phyloP scores from a whole-genome alignment of 35 echinoderm and acorn worm species.

The Ophioderma brevispina region DNA sequence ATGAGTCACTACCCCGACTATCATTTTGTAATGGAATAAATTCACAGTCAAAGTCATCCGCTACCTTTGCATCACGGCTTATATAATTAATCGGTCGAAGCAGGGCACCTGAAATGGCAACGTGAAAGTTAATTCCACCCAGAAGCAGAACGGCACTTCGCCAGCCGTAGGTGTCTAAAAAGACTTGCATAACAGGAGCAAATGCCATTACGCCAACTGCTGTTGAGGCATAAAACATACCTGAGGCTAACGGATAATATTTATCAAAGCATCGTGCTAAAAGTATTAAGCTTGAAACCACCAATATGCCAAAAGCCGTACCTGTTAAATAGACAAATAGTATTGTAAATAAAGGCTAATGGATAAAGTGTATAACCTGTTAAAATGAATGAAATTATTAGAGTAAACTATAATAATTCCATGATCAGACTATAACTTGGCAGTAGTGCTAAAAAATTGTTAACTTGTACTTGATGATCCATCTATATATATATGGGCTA shows the following conservation, averaged over 20 bases:
- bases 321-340: too few relatives aligned
- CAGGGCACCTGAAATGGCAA: neutral
- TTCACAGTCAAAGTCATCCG: neutral
- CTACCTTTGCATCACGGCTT: neutral
- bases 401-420: too few relatives aligned
- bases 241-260: neutral
- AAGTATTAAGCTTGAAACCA: neutral
- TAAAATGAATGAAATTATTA: too few relatives aligned
- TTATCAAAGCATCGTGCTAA: neutral
- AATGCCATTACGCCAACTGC: constrained; percentile 6
- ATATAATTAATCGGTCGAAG: neutral
- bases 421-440: too few relatives aligned
- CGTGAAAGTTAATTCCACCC: neutral
- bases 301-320: neutral
- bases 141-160: neutral
- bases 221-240: neutral
- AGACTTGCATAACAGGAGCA: neutral
- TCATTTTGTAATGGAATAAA: neutral
- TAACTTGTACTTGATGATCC: too few relatives aligned
- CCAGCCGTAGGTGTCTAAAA: constrained; percentile 31
- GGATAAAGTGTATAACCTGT: too few relatives aligned
- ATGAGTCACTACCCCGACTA: neutral
- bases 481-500: too few relatives aligned
- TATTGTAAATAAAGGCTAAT: too few relatives aligned
- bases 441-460: too few relatives aligned